Conservation (phyloP, 2,888 invertebrate species). For the Herminia tarsipennalis region DNA sequence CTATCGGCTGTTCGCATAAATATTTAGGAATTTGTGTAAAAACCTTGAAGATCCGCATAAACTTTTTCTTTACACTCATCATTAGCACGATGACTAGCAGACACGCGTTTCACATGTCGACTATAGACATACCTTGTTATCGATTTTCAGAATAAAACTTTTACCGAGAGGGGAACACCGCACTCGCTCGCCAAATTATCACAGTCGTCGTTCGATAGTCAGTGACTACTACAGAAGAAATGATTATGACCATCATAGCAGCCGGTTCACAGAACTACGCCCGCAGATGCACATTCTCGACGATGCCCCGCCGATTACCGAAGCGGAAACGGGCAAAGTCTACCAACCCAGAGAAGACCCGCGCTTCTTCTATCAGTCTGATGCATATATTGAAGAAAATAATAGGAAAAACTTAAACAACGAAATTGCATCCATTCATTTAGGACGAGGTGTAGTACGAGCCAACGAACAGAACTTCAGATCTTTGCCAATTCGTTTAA, state of each 20-base stretch:
- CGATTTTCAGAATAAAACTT: constrained; percentile 58
- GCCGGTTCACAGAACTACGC: constrained; percentile 59
- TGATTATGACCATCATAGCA: constrained; percentile 75
- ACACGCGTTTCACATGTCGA: constrained; percentile 17
- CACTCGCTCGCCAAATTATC: constrained; percentile 27
- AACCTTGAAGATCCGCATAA: constrained; percentile 17
- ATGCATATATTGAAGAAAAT: constrained; percentile 72
- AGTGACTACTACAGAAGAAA: constrained; percentile 49
- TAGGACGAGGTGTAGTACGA: constrained; percentile 65
- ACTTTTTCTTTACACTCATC: constrained; percentile 29
- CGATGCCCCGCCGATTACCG: constrained; percentile 51
- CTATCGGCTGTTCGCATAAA: constrained; percentile 44
- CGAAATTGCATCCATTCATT: constrained; percentile 66
- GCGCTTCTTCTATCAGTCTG: constrained; percentile 75
- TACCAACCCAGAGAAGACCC: constrained; percentile 77
- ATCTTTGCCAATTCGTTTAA: constrained; percentile 42
- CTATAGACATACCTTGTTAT: constrained; percentile 17
- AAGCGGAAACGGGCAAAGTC: constrained; percentile 57
- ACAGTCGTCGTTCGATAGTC: constrained; percentile 50
- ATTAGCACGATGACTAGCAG: constrained; percentile 15
- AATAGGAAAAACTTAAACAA: constrained; percentile 61
- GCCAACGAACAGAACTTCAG: constrained; percentile 44
- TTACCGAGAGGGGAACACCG: constrained; percentile 48
- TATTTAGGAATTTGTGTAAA: constrained; percentile 47
- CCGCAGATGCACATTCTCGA: constrained; percentile 54